Evolutionary conservation across 2,797 vertebrate species (phyloP), one percentile per base, ranked within the genome.

Genomic region (Pantherophis alleghaniensis): DNA sequence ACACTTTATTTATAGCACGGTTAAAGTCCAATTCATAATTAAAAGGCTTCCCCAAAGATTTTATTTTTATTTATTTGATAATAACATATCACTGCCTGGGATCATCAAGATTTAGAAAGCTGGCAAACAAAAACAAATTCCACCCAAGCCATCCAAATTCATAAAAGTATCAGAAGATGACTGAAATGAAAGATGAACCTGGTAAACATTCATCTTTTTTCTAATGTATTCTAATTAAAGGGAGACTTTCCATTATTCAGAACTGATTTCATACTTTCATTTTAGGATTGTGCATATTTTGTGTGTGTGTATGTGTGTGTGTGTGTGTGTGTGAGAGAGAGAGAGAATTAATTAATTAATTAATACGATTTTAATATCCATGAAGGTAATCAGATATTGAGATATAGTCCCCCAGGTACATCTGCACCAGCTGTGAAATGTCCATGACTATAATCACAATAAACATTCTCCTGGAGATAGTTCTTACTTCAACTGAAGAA

Each of bases 331-430:
- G n/a, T 3, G 53, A 59, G 32, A 26, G 66, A 18, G 11, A 37
- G 32, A 83, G n/a, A 42, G 16, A n/a, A 28, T 89, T 12, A n/a
- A 56, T 56, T 12, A n/a, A 56, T 56, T 56, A 56, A 56, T 56
- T 14, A 56, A 56, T 32, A 88, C 12, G 28, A 61, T 56, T 51
- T 90, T 59, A 88, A 53, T 87, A 74, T 88, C 53, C 61, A 60
- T 69, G 61, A 93, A 87, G 83, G 91, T 74, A 90, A 93, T 56
- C 60, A 87, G 89, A 66, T 61, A 74, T 12, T 93, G 89, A 93
- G 37, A 93, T 69, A 13, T 20, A 91, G 16, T 57, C 61, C 83
- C 83, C 79, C 20, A 57, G 13, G 37, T 87, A 74, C 26, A 42
- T 92, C 37, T 53, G 61, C 47, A 37, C 42, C 92, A 79, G 63